Evolutionary conservation across 2,888 invertebrate genomes (phyloP), one percentile per base, ranked within the genome.

Genomic region (Alentia gelatinosa): DNA sequence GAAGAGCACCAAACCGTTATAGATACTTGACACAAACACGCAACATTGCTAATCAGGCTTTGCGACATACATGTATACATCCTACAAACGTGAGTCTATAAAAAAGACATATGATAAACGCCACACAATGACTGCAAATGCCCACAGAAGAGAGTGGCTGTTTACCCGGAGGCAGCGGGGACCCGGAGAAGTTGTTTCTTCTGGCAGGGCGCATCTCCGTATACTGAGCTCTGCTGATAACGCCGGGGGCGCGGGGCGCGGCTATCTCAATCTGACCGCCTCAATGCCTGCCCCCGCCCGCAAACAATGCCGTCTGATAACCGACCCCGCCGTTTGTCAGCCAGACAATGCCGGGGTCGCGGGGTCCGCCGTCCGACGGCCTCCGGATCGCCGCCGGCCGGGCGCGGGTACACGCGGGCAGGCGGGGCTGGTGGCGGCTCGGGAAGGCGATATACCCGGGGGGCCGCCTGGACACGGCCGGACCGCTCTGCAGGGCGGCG

Each of bases 221-320:
- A 68, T 30, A 79, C 79, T 35, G 79, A 79, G 23, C 39, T 23
- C 33, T 12, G 35, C 7, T 15, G 79, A 79, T 79, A 79, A 79
- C 79, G n/a, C 74, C 30, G 26, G 74, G 74, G 56, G 19, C 30
- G 26, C 68, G 30, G 30, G 68, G 30, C 4, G 26, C 30, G 33
- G 68, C 68, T 79, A 39, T 39, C 79, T 79, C 39, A 79, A 79
- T 79, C 79, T 79, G 79, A 79, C 79, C 79, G 79, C 3, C 79
- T n/a, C 37, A 37, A 35, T 39, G 79, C 79, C 39, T 9, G 15
- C 35, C 35, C 37, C 12, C 23, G 7, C 79, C 79, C 35, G 79
- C 79, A 79, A 79, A 79, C 79, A 79, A 79, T 79, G n/a, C 37
- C 15, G 9, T 19, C 79, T 79, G 79, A 79, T 79, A 79, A 26